Evolutionary conservation across 2,797 vertebrate genomes (phyloP).

Genomic region (Mastacembelus armatus): DNA sequence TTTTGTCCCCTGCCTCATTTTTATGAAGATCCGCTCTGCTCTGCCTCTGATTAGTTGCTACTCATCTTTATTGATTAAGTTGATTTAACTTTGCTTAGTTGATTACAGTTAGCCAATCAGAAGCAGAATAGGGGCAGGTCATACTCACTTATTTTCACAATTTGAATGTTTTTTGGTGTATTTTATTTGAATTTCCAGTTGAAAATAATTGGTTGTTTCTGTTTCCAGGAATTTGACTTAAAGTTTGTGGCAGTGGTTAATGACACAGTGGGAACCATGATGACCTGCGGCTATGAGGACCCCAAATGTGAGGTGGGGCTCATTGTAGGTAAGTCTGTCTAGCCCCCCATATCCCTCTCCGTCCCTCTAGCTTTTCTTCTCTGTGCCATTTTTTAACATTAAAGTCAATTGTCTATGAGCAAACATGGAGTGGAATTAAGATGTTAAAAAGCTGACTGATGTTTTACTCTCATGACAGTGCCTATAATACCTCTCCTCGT

Average conservation of each 20-base stretch:
- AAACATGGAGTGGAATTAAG: not conserved
- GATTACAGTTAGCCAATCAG: too few species aligned
- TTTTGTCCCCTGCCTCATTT: too few species aligned
- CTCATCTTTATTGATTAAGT: too few species aligned
- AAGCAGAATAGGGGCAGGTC: too few species aligned
- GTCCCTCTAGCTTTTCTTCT: not conserved
- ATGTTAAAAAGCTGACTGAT: not conserved
- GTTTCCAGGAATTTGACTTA: constrained; percentile 91
- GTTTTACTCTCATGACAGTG: not conserved
- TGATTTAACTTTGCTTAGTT: too few species aligned
- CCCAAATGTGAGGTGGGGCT: constrained; percentile 94
- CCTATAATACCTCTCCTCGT: not conserved
- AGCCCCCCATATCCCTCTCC: too few species aligned
- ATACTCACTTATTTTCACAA: not conserved
- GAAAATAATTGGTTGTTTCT: not conserved
- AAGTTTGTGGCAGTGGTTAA: constrained; percentile 96
- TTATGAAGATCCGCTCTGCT: too few species aligned
- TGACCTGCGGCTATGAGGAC: constrained; percentile 96
- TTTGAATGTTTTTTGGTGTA: not conserved
- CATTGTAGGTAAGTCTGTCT: constrained; percentile 89
- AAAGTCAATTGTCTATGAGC: not conserved
- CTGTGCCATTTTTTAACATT: not conserved
- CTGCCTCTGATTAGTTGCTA: too few species aligned
- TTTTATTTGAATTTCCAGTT: not conserved
- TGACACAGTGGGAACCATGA: constrained; percentile 98